Evolutionary conservation across 2,113 vertebrate species (phyloP).

Genomic region (Equus quagga): DNA sequence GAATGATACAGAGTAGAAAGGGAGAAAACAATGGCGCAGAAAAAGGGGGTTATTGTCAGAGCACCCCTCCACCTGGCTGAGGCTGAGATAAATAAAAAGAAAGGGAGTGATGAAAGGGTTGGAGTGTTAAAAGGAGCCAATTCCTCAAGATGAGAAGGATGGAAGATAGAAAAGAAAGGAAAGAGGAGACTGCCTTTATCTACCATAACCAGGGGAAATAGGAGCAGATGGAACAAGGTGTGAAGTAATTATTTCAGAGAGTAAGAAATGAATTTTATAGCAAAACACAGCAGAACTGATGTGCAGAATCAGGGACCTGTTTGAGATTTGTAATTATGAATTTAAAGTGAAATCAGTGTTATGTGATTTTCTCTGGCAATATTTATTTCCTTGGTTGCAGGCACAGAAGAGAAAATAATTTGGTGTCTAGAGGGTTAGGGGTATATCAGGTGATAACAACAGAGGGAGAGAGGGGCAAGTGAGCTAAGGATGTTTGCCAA

Average conservation of each 20-base stretch:
- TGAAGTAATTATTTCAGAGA: conserved; percentile 55
- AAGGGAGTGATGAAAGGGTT: not conserved
- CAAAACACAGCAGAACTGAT: conserved; percentile 55
- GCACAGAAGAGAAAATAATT: not conserved
- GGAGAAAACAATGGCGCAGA: not conserved
- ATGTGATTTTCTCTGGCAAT: not conserved
- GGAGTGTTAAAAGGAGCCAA: not conserved
- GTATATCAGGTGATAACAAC: not conserved
- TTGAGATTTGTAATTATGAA: conserved; percentile 26
- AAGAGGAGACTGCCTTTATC: not conserved
- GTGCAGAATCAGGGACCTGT: not conserved
- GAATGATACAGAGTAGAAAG: not conserved
- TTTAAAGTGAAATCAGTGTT: not conserved
- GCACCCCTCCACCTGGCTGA: not conserved
- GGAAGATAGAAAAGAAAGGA: not conserved
- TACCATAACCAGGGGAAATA: not conserved
- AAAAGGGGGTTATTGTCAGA: not conserved
- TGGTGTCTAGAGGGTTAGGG: not conserved
- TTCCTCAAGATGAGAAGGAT: not conserved
- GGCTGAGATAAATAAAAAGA: not conserved
- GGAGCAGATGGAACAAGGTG: not conserved
- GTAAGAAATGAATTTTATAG: conserved; percentile 42
- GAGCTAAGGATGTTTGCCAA: not conserved
- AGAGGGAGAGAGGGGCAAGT: not conserved
- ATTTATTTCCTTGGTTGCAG: not conserved